Evolutionary conservation across 2,113 vertebrate genomes (phyloP), one percentile per base, ranked within the genome.

Genomic region (Eublepharis macularius): DNA sequence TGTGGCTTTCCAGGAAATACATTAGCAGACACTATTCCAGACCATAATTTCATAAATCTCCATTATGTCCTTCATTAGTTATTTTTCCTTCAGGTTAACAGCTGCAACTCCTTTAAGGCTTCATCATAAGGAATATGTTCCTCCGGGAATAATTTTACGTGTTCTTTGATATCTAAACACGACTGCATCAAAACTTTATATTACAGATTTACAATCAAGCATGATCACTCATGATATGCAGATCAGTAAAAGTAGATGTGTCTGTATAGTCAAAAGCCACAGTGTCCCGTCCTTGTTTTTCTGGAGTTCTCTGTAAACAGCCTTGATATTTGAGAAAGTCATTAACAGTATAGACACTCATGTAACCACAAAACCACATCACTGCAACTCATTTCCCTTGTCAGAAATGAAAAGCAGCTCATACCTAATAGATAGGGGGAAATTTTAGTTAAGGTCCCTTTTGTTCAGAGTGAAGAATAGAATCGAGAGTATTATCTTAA

Each of bases 271-370:
- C 16, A 34, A 66, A 66, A 81, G 65, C 65, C 47, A n/a, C 43
- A 36, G 65, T 12, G 11, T 80, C 12, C 12, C 80, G 2, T 24
- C 57, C 24, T 29, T 1, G 6, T 10, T 13, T 81, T 81, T 49
- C 65, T 81, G 63, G 65, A 12, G 13, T 81, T 68, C 16, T 34
- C 43, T 66, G 43, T 79, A 69, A 81, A 51, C 63, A 49, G 75
- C 41, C 9, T 51, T 81, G 69, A 51, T 47, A 81, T 81, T 69
- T 81, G 45, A 81, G 69, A 69, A 81, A 49, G 78, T 80, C 60
- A 80, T 45, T n/a, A 80, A 47, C 57, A 65, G 76, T 54, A 32
- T n/a, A 77, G 60, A 47, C n/a, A 36, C 80, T 32, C 43, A n/a
- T 21, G 45, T 6, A 34, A 66, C 79, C 79, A 36, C 79, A 69